These are phyloP conservation scores for Scotopteryx bipunctaria DNA, from an alignment of 2,888 invertebrate genomes.

Conservation along the genomic window DNA sequence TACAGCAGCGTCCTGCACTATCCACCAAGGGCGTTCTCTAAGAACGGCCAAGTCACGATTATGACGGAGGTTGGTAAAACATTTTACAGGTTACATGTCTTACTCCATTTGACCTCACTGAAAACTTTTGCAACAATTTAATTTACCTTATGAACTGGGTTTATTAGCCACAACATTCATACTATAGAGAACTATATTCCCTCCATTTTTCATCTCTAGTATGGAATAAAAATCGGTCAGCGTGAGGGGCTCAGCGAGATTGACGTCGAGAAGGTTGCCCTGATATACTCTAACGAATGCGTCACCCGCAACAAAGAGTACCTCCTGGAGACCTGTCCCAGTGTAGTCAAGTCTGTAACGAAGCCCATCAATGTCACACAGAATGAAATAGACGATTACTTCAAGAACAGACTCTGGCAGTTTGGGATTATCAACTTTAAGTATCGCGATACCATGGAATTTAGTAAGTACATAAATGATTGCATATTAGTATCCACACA, in stretches of 20 bases:
- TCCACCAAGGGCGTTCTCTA: slow-evolving; percentile 88
- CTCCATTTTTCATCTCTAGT: slow-evolving; percentile 36
- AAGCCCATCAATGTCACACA: slow-evolving; percentile 28
- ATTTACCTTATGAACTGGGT: no score
- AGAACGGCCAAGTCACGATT: slow-evolving; percentile 87
- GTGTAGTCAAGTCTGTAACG: slow-evolving; percentile 48
- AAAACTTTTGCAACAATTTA: no score
- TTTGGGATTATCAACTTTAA: slow-evolving; percentile 63
- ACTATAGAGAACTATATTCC: neutral
- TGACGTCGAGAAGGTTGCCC: slow-evolving; percentile 63
- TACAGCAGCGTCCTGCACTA: slow-evolving; percentile 91
- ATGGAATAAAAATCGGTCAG: slow-evolving; percentile 63
- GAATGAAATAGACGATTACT: slow-evolving; percentile 59
- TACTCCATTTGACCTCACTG: no score
- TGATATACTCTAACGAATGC: slow-evolving; percentile 65
- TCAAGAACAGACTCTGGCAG: slow-evolving; percentile 61
- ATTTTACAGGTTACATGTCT: no score
- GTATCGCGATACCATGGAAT: slow-evolving; percentile 58
- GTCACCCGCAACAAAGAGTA: slow-evolving; percentile 64
- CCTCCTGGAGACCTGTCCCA: slow-evolving; percentile 67
- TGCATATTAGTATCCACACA: no score
- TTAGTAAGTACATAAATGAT: slow-evolving; percentile 58
- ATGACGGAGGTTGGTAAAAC: slow-evolving; percentile 85
- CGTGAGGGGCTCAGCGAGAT: slow-evolving; percentile 66
- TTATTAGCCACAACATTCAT: no score